These are phyloP conservation scores for Crossocerus cetratus DNA, from an alignment of 2,888 invertebrate genomes.

Conservation along the genomic window DNA sequence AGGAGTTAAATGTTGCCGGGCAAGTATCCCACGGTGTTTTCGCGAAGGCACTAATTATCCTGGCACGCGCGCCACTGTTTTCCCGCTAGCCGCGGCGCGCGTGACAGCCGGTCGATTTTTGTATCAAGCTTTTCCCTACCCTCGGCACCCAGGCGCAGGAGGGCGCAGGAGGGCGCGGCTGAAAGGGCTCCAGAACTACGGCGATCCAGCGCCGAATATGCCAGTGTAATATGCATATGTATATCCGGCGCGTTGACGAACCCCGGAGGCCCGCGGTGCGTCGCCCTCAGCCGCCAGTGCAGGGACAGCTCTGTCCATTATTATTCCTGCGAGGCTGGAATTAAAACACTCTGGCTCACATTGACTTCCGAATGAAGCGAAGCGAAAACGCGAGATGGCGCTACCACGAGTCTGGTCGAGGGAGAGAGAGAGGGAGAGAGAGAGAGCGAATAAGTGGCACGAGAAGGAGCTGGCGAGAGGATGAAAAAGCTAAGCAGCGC, in stretches of 20 bases:
- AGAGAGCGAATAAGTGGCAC: constrained; percentile 4
- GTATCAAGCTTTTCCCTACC: constrained; percentile 11
- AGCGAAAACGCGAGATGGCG: not conserved
- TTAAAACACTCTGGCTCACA: constrained; percentile 26
- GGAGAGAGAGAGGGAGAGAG: not conserved
- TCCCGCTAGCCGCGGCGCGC: constrained; percentile 28
- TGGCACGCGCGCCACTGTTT: constrained; percentile 25
- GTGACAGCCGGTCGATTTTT: constrained; percentile 45
- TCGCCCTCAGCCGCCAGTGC: not conserved
- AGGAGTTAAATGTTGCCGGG: constrained; percentile 52
- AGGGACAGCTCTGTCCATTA: constrained; percentile 27
- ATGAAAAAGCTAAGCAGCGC: constrained; percentile 13
- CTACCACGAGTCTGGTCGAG: not conserved
- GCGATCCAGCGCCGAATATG: too few relatives aligned
- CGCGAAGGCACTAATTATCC: constrained; percentile 60
- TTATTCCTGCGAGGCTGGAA: constrained; percentile 19
- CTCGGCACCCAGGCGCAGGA: constrained; percentile 18
- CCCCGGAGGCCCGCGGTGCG: not conserved
- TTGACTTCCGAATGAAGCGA: not conserved
- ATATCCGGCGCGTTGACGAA: not conserved
- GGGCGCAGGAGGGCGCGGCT: constrained; percentile 9
- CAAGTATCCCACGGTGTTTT: constrained; percentile 55
- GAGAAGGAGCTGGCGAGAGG: constrained; percentile 1
- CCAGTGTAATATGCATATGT: constrained; percentile 24
- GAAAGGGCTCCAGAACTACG: too few relatives aligned